These are phyloP conservation scores for Lissonota sp. DNA, from an alignment of 2,888 invertebrate genomes.

Conservation along the genomic window DNA sequence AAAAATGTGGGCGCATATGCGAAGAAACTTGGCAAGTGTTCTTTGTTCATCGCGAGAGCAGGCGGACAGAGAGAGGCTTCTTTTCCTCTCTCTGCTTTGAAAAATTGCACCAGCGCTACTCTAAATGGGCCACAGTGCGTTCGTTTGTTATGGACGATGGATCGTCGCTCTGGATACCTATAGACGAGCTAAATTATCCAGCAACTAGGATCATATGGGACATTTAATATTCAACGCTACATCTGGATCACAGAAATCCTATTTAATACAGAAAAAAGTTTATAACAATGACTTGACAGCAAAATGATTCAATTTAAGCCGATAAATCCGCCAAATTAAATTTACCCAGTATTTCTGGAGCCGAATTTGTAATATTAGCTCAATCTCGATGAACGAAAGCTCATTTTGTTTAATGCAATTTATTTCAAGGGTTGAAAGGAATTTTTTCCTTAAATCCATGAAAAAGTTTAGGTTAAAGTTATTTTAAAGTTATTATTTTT, in stretches of 20 bases:
- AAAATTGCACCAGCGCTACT: slow-evolving; percentile 36
- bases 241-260: neutral
- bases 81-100: slow-evolving; percentile 20
- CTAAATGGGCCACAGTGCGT: slow-evolving; percentile 58
- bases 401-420: no score
- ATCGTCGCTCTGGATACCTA: slow-evolving; percentile 60
- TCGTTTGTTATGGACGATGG: slow-evolving; percentile 64
- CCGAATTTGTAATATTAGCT: no score
- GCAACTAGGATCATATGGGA: neutral
- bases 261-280: no score
- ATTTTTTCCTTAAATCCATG: no score
- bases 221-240: slow-evolving; percentile 1
- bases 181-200: slow-evolving; percentile 25
- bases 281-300: no score
- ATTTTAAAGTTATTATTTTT: no score
- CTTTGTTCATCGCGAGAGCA: slow-evolving; percentile 31
- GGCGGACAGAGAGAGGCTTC: slow-evolving; percentile 7
- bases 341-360: no score
- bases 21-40: slow-evolving; percentile 48
- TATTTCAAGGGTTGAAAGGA: no score
- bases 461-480: no score
- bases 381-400: no score
- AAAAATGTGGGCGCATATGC: slow-evolving; percentile 21
- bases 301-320: no score
- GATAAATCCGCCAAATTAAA: no score